A percentile compares a stretch with the other conserved stretches of the same genome.
These are phyloP conservation scores for Hydrocynus forskahlii DNA, from an alignment of 2,797 vertebrate genomes.

Conservation along the genomic window DNA sequence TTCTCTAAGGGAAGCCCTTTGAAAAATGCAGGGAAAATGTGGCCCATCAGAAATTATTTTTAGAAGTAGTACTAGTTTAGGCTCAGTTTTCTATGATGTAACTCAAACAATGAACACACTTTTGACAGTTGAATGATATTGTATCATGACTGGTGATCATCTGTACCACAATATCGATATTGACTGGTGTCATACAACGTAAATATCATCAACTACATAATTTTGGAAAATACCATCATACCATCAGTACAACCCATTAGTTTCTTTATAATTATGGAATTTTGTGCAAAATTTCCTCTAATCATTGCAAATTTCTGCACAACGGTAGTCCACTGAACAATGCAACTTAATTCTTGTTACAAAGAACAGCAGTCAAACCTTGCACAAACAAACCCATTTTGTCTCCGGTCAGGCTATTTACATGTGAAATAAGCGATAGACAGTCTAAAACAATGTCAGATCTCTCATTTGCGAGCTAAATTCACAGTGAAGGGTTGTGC, in stretches of 20 bases:
- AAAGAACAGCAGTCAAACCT: background rate
- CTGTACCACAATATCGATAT: too few relatives aligned
- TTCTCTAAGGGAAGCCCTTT: too few relatives aligned
- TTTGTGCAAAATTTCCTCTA: background rate
- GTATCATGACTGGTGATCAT: too few relatives aligned
- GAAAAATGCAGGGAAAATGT: too few relatives aligned
- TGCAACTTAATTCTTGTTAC: background rate
- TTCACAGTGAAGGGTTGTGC: background rate
- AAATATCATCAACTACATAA: background rate
- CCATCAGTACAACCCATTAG: background rate
- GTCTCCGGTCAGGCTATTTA: background rate
- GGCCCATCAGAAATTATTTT: too few relatives aligned
- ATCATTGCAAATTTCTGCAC: background rate
- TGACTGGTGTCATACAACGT: background rate
- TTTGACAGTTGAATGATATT: too few relatives aligned
- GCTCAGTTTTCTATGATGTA: too few relatives aligned
- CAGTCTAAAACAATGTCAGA: background rate
- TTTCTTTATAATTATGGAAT: background rate
- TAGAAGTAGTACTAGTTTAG: too few relatives aligned
- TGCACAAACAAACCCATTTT: background rate
- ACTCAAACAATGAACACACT: too few relatives aligned
- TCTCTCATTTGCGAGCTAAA: background rate
- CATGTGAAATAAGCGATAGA: background rate
- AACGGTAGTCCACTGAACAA: background rate
- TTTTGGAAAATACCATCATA: background rate